Evolutionary conservation across 1,140 invertebrate species (phyloP).

Genomic region (Penaeus vannamei): DNA sequence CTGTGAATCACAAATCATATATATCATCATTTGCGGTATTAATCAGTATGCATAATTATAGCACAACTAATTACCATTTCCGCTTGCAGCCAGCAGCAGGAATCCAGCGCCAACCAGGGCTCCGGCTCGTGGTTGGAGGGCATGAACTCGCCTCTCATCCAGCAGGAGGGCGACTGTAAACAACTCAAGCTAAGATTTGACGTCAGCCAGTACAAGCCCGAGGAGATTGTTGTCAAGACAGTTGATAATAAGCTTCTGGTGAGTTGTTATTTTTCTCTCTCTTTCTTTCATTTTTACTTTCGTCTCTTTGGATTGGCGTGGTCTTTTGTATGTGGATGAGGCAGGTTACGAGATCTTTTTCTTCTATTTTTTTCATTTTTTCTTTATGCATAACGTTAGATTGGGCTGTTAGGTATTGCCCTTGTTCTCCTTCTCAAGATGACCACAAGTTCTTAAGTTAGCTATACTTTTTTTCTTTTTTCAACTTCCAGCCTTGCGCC

Average conservation of each 20-base stretch:
- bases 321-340: too few species aligned
- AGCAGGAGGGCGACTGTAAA: conserved; percentile 87
- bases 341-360: too few species aligned
- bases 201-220: conserved; percentile 93
- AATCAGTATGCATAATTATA: background rate
- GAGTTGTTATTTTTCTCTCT: conserved; percentile 71
- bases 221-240: conserved; percentile 96
- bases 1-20: background rate
- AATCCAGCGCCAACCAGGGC: conserved; percentile 58
- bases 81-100: conserved; percentile 65
- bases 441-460: too few species aligned
- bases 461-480: too few species aligned
- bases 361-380: too few species aligned
- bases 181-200: conserved; percentile 92
- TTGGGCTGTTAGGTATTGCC: too few species aligned
- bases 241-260: conserved; percentile 96
- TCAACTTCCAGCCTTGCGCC: background rate
- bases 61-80: background rate
- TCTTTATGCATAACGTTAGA: too few species aligned
- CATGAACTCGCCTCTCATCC: conserved; percentile 92
- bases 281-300: background rate
- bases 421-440: too few species aligned
- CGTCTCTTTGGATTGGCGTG: background rate
- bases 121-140: conserved; percentile 80
- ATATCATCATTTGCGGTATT: background rate